phyloP scores from a whole-genome alignment of 2,113 vertebrate species.

The Ameiurus melas region DNA sequence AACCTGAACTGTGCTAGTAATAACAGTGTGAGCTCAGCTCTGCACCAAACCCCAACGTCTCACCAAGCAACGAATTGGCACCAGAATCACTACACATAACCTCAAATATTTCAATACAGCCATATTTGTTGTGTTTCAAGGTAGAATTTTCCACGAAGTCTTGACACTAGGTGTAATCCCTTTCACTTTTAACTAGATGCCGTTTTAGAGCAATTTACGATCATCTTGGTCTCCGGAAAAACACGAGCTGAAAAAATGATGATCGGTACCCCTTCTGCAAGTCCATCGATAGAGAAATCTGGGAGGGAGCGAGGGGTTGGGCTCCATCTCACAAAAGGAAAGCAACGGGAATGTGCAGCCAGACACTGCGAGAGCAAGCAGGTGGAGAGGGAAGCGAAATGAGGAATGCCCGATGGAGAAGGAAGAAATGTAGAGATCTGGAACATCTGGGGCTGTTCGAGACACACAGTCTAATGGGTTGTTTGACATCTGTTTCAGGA shows the following conservation, averaged over 20 bases:
- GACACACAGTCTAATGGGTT: neutral
- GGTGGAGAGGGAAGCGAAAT: conserved; percentile 13
- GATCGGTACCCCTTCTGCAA: conserved; percentile 47
- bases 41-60: neutral
- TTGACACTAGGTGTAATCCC: neutral
- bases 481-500: neutral
- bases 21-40: neutral
- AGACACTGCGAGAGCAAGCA: conserved; percentile 35
- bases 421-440: neutral
- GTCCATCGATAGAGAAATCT: conserved; percentile 43
- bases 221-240: neutral
- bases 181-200: neutral
- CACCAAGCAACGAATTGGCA: neutral
- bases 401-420: neutral
- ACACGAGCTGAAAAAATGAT: conserved; percentile 25
- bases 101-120: neutral
- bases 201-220: neutral
- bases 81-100: neutral
- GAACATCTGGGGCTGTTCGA: conserved; percentile 18
- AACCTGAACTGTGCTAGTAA: neutral
- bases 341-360: conserved; percentile 48
- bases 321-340: conserved; percentile 53
- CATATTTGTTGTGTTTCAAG: neutral
- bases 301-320: conserved; percentile 47
- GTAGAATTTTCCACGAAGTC: neutral